Evolutionary conservation across 2,888 invertebrate species (phyloP).

Genomic region (Lasioglossum zephyrum): DNA sequence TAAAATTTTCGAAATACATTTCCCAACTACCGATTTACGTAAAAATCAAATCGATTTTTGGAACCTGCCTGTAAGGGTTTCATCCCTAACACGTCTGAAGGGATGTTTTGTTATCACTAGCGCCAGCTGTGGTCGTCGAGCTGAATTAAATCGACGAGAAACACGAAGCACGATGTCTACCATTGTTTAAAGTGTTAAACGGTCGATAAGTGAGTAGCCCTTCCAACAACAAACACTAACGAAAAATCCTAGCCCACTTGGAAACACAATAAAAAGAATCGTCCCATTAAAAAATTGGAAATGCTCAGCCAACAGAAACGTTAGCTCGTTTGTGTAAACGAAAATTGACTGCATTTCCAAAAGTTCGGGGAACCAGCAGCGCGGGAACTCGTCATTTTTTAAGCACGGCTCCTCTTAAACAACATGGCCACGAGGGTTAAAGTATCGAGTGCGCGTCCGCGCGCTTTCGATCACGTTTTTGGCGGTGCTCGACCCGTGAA

Average conservation of each 20-base stretch:
- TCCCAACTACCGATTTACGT: not conserved
- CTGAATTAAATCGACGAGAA: not conserved
- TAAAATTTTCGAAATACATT: not conserved
- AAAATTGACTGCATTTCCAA: not conserved
- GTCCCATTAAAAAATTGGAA: not conserved
- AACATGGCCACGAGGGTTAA: not conserved
- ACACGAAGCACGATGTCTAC: not conserved
- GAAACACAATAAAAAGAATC: not conserved
- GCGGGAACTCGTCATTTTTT: slow-evolving; percentile 6
- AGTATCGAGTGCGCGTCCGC: not conserved
- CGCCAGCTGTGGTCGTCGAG: not conserved
- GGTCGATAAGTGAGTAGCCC: not conserved
- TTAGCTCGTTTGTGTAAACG: too few species aligned
- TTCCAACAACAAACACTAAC: not conserved
- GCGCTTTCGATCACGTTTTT: slow-evolving; percentile 27
- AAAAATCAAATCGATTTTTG: not conserved
- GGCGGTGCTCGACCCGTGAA: slow-evolving; percentile 18
- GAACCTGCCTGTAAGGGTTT: not conserved
- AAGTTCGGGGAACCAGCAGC: not conserved
- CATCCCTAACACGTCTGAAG: not conserved
- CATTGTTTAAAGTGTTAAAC: not conserved
- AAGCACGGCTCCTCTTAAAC: not conserved
- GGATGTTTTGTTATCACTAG: not conserved
- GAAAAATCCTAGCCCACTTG: not conserved
- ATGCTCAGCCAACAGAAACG: too few species aligned